phyloP scores from a whole-genome alignment of 2,797 vertebrate genomes.

The Tangara arthus region DNA sequence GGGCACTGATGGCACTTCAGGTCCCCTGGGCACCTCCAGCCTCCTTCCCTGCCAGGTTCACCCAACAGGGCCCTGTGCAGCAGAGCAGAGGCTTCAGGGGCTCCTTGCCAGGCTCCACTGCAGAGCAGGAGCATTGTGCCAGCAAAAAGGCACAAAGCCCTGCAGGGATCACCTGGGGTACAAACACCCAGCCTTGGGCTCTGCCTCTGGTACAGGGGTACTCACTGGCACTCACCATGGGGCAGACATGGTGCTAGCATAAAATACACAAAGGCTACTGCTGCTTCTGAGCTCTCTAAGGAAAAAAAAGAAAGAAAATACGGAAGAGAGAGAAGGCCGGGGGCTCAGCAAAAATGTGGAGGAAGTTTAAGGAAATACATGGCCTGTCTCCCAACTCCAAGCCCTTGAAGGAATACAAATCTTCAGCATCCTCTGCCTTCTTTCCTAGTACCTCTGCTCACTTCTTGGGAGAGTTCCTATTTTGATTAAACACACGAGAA shows the following conservation, averaged over 20 bases:
- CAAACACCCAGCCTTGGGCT: not conserved
- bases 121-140: not conserved
- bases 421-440: not conserved
- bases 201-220: not conserved
- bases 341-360: fast-evolving
- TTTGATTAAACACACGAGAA: not conserved
- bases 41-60: not conserved
- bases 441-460: not conserved
- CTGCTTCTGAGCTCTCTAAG: not conserved
- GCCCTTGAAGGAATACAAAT: not conserved
- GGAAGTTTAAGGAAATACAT: not conserved
- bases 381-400: not conserved
- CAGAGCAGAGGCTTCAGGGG: not conserved
- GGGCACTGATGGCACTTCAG: not conserved
- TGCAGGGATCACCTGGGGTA: not conserved
- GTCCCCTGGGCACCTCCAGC: not conserved
- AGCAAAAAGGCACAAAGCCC: not conserved
- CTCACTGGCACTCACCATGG: not conserved
- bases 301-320: not conserved
- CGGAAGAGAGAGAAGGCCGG: not conserved
- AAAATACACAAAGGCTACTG: not conserved
- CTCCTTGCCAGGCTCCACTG: not conserved
- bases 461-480: not conserved
- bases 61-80: not conserved
- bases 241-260: not conserved